Percentiles rank a stretch among this genome's conserved stretches.
These are phyloP conservation scores for Siniperca chuatsi DNA, from an alignment of 2,113 vertebrate species.

Conservation along the genomic window DNA sequence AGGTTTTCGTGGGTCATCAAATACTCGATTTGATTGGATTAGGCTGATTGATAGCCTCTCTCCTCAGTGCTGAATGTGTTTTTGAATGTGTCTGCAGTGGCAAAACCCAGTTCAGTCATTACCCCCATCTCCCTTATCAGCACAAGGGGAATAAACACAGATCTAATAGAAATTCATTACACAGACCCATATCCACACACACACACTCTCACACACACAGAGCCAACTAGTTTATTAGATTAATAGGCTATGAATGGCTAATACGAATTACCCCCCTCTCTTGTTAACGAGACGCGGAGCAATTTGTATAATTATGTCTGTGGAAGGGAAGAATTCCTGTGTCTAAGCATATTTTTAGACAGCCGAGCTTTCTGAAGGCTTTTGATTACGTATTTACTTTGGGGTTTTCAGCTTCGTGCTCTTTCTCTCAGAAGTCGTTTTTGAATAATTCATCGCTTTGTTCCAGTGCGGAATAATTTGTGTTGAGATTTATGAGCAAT, in stretches of 20 bases:
- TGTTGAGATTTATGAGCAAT: conserved; percentile 77
- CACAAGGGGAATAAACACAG: conserved; percentile 89
- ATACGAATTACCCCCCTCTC: conserved; percentile 82
- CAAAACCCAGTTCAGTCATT: conserved; percentile 83
- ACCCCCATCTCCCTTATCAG: conserved; percentile 86
- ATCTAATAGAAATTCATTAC: conserved; percentile 89
- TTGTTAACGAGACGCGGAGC: conserved; percentile 83
- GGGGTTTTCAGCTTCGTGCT: conserved; percentile 64
- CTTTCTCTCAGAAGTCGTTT: conserved; percentile 71
- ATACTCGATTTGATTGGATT: conserved; percentile 83
- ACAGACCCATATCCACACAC: conserved; percentile 59
- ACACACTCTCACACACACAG: conserved; percentile 62
- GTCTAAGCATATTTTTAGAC: conserved; percentile 83
- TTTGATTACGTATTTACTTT: conserved; percentile 79
- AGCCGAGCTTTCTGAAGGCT: conserved; percentile 73
- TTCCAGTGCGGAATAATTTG: conserved; percentile 74
- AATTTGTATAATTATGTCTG: conserved; percentile 85
- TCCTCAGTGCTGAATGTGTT: conserved; percentile 75
- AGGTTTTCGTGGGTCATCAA: conserved; percentile 72
- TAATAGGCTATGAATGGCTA: conserved; percentile 84
- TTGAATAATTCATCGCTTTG: conserved; percentile 81
- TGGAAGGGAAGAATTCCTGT: conserved; percentile 80
- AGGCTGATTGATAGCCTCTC: conserved; percentile 85
- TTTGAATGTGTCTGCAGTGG: conserved; percentile 83
- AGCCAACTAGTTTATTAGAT: conserved; percentile 83